Percentiles rank a stretch among this genome's conserved stretches.
phyloP scores from a whole-genome alignment of 2,113 vertebrate genomes.

The Lophius piscatorius region DNA sequence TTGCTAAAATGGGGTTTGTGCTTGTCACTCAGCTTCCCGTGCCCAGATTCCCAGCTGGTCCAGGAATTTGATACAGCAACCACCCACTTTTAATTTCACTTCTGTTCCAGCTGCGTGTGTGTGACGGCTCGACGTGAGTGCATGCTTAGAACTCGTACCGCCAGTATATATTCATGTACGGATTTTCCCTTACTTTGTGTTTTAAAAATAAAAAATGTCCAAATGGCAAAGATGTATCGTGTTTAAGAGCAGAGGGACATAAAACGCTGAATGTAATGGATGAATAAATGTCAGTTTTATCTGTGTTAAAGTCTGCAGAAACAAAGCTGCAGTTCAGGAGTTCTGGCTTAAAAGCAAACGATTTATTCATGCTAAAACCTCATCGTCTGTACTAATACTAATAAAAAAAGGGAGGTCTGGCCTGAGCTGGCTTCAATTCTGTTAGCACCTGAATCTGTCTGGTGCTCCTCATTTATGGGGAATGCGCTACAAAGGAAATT shows the following conservation, averaged over 20 bases:
- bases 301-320: not conserved
- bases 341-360: not conserved
- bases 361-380: constrained; percentile 11
- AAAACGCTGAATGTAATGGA: constrained; percentile 7
- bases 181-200: not conserved
- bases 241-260: not conserved
- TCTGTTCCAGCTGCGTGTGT: constrained; percentile 27
- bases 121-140: not conserved
- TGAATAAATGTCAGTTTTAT: constrained; percentile 6
- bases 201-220: constrained; percentile 3
- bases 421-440: not conserved
- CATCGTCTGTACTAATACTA: constrained; percentile 9
- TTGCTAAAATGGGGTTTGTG: constrained; percentile 16
- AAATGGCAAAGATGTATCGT: not conserved
- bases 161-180: not conserved
- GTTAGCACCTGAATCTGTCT: constrained; percentile 14
- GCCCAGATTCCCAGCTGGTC: constrained; percentile 51
- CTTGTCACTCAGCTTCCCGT: constrained; percentile 26
- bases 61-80: constrained; percentile 46
- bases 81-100: constrained; percentile 32
- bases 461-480: constrained; percentile 2
- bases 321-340: not conserved
- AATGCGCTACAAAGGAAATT: not conserved
- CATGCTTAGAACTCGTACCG: constrained; percentile 2
- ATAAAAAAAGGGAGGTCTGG: not conserved